Evolutionary conservation across 92 coral and sea anemone genomes (phyloP), one percentile per base, ranked within the genome.

Genomic region (Phymanthus crucifer): DNA sequence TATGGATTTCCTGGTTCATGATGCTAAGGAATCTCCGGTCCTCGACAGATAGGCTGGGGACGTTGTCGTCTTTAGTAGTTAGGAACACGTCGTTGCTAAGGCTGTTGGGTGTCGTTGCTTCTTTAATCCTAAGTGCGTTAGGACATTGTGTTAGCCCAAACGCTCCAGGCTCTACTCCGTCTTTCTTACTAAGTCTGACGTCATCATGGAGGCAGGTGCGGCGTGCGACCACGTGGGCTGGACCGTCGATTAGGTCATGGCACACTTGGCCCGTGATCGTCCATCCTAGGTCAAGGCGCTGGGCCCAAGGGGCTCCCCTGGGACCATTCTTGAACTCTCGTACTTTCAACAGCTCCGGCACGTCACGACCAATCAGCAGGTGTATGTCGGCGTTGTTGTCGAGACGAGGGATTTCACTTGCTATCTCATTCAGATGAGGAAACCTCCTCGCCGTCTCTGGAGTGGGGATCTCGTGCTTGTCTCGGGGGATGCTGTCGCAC

Each of bases 311-410:
- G n/a, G n/a, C n/a, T n/a, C n/a, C 45, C 26, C 71, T 67, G 26
- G 78, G 78, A 6, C 83, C 61, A n/a, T 80, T 80, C 66, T 40
- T 38, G 76, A 70, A 80, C 45, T 68, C 78, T 68, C 65, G 18
- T 21, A 80, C 67, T 66, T 80, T 80, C 36, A 70, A 27, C 32
- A 70, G 36, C 66, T 80, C 84, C 1, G 83, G 83, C 29, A 74
- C 66, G 61, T 80, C 84, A 24, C 84, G 78, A 17, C 84, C 84
- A 47, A 80, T 70, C 32, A 80, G 77, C 50, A 80, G 71, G 43
- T 70, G 75, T 29, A 80, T 70, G 75, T 80, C 73, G 19, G 84
- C 84, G 33, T 67, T 47, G 48, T 40, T 26, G 64, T 80, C 84
- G 32, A 80, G 37, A 2, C 34, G 78, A 6, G 84, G 84, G 33